Evolutionary conservation across 1,140 invertebrate genomes (phyloP), one percentile per base, ranked within the genome.

Genomic region (Lineus longissimus): DNA sequence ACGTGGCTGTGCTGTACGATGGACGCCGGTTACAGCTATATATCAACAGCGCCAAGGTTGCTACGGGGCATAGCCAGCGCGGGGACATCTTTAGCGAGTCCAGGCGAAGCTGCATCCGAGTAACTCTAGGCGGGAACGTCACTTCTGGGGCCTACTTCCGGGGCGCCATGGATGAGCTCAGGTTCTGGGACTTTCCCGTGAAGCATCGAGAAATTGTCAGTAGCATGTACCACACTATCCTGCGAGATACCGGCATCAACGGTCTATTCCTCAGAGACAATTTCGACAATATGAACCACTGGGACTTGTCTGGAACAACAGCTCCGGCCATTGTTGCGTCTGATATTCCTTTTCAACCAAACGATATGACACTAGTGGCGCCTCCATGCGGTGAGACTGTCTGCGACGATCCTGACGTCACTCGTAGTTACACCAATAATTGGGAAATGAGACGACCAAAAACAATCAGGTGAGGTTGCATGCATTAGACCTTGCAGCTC

Each of bases 351-450:
- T 41, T 58, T 17, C 22, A 47, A 27, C n/a, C 27, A 27, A 47
- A 66, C 43, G 43, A 68, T 43, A 58, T 71, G 6, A 36, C 55
- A 11, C 13, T 74, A 11, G 25, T 64, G 33, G 57, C 64, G 43
- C 76, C 76, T 15, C 56, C 36, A 0, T 78, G 76, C 62, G 76
- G 76, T 0, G 23, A 72, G 25, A 76, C 76, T 0, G 62, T 76
- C 0, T 78, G 76, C 57, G 76, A 78, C 59, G 68, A 76, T 55
- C 76, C 76, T 22, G 65, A 68, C n/a, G 65, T 76, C 19, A 62
- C 76, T 0, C 45, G 51, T 6, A 70, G 68, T 55, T 77, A 77
- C 62, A 25, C 54, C 17, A 17, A 54, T 23, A 47, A 69, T 55
- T 19, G 40, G 23, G 61, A 66, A 22, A 57, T 77, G 2, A 55